These are phyloP conservation scores for Hydroisotoma schaefferi DNA, from an alignment of 2,888 invertebrate species.

Conservation along the genomic window DNA sequence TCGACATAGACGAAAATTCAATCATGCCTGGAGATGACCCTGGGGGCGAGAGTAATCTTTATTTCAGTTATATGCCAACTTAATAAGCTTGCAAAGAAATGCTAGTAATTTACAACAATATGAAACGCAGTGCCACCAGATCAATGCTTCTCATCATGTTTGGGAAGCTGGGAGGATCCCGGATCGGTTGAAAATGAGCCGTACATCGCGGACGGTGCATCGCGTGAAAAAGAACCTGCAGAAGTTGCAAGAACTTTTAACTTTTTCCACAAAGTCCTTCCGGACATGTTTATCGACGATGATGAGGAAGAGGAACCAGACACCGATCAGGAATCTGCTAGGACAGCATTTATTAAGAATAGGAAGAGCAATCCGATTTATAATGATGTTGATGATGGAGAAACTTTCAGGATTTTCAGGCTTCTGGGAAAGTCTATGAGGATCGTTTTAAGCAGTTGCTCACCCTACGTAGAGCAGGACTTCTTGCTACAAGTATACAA, in stretches of 20 bases:
- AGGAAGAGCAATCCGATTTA: not conserved
- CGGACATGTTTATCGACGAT: not conserved
- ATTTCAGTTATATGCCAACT: not conserved
- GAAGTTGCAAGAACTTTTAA: not conserved
- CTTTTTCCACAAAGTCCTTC: not conserved
- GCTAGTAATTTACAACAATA: not conserved
- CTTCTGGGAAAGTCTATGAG: conserved; percentile 25
- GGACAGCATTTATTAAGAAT: no score
- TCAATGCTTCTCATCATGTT: conserved; percentile 1
- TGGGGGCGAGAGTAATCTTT: conserved; percentile 8
- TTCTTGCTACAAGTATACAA: conserved; percentile 26
- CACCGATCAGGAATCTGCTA: conserved; percentile 5
- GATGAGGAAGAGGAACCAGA: conserved; percentile 5
- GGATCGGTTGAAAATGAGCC: conserved; percentile 5
- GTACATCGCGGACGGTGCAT: conserved; percentile 5
- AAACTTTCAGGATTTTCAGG: conserved; percentile 6
- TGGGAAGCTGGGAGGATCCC: conserved; percentile 4
- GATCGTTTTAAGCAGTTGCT: conserved; percentile 16
- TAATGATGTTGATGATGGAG: conserved; percentile 3
- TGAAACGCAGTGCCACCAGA: not conserved
- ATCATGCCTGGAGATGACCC: not conserved
- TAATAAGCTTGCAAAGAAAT: not conserved
- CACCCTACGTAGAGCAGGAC: conserved; percentile 13
- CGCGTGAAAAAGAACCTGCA: not conserved
- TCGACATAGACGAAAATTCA: not conserved